Conservation (phyloP, 2,113 vertebrate genomes). For the Athene noctua region DNA sequence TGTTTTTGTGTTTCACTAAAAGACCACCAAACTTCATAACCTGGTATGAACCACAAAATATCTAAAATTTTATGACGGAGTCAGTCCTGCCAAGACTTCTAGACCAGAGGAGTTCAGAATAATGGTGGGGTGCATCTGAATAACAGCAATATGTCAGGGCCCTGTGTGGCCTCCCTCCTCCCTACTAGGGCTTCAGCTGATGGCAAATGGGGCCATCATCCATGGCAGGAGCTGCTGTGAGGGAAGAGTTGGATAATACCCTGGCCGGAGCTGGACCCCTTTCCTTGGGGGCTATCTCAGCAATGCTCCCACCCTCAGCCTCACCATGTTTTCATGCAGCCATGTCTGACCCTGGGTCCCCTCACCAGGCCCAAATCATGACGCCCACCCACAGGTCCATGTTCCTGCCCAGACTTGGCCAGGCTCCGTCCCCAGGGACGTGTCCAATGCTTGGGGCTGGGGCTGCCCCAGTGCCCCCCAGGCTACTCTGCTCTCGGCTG, state of each 20-base stretch:
- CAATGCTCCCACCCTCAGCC: not conserved
- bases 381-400: accelerated
- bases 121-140: not conserved
- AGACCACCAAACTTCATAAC: not conserved
- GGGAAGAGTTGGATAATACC: not conserved
- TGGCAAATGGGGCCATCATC: accelerated
- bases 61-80: not conserved
- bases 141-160: not conserved
- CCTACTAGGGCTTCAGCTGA: not conserved
- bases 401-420: not conserved
- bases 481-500: no score
- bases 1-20: not conserved
- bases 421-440: no score
- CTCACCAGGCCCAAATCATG: not conserved
- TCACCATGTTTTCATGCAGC: not conserved
- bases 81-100: not conserved
- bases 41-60: not conserved
- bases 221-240: accelerated
- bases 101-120: not conserved
- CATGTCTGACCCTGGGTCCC: not conserved
- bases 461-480: not conserved
- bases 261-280: no score
- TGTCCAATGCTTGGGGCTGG: not conserved
- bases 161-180: not conserved
- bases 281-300: not conserved